These are phyloP conservation scores for Leptinotarsa tumamoca DNA, from an alignment of 2,888 invertebrate genomes.

Conservation along the genomic window DNA sequence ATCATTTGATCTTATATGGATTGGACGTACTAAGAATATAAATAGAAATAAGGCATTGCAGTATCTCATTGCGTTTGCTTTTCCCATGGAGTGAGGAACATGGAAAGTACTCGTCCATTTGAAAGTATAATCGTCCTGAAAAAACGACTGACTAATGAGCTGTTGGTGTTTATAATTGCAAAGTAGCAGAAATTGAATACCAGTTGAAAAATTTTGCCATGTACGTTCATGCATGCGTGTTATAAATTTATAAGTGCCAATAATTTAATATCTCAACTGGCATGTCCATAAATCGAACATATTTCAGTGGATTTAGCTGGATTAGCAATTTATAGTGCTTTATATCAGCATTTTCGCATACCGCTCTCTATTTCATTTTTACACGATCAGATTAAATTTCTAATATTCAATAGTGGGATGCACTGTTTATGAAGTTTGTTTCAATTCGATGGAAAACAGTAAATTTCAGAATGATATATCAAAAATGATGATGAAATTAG, in stretches of 20 bases:
- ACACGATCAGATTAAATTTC: conserved; percentile 29
- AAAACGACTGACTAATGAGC: conserved; percentile 53
- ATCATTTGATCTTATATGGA: conserved; percentile 38
- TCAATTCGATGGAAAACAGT: background rate
- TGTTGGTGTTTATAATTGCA: conserved; percentile 29
- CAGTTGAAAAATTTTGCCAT: conserved; percentile 1
- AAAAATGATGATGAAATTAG: background rate
- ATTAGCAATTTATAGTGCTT: conserved; percentile 45
- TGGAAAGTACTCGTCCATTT: conserved; percentile 38
- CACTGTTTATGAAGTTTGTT: background rate
- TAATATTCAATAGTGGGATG: conserved; percentile 38
- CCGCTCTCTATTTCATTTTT: conserved; percentile 35
- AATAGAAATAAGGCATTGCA: conserved; percentile 32
- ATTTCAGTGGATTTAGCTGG: conserved; percentile 46
- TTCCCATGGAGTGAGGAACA: conserved; percentile 31
- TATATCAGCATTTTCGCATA: conserved; percentile 46
- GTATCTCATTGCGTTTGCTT: conserved; percentile 23
- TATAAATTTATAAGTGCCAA: conserved; percentile 35
- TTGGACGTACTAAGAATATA: conserved; percentile 29
- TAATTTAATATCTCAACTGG: conserved; percentile 43
- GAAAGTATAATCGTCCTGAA: conserved; percentile 49
- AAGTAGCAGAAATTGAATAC: conserved; percentile 24
- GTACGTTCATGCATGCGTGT: background rate
- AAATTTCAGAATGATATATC: background rate
- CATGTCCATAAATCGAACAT: conserved; percentile 13